Conservation (phyloP, 2,888 invertebrate genomes). For the Agonopterix arenella region DNA sequence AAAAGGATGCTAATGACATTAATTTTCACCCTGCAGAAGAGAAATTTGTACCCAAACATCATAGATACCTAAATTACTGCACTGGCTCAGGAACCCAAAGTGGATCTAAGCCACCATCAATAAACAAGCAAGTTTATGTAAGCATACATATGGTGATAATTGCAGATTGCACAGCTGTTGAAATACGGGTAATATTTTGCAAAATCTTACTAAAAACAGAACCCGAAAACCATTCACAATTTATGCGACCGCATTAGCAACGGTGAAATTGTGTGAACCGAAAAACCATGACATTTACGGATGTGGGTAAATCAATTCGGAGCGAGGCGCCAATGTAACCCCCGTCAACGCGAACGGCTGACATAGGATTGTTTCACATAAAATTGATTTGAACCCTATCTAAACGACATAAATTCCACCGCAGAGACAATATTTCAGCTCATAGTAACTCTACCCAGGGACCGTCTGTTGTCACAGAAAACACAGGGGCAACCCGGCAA, state of each 20-base stretch:
- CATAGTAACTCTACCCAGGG: conserved; percentile 29
- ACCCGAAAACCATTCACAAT: conserved; percentile 3
- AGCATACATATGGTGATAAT: no score
- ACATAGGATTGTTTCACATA: conserved; percentile 48
- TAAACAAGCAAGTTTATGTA: no score
- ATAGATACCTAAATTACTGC: no score
- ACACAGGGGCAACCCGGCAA: conserved; percentile 46
- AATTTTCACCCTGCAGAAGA: no score
- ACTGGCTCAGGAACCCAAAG: no score
- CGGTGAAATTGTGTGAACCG: conserved; percentile 21
- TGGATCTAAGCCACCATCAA: no score
- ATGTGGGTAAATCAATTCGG: conserved; percentile 67
- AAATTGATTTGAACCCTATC: conserved; percentile 60
- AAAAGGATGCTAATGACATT: no score
- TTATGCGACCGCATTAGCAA: conserved; percentile 3
- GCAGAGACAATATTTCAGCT: conserved; percentile 40
- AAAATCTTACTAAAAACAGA: no score
- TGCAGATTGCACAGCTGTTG: no score
- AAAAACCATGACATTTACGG: conserved; percentile 61
- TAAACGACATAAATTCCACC: conserved; percentile 48
- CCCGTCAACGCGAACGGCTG: conserved; percentile 46
- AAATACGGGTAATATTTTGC: no score
- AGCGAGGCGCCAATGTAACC: conserved; percentile 54
- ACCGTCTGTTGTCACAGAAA: conserved; percentile 55
- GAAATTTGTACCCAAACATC: no score